These are phyloP conservation scores for Cryptops parisi DNA, from an alignment of 2,888 invertebrate species.

Conservation along the genomic window DNA sequence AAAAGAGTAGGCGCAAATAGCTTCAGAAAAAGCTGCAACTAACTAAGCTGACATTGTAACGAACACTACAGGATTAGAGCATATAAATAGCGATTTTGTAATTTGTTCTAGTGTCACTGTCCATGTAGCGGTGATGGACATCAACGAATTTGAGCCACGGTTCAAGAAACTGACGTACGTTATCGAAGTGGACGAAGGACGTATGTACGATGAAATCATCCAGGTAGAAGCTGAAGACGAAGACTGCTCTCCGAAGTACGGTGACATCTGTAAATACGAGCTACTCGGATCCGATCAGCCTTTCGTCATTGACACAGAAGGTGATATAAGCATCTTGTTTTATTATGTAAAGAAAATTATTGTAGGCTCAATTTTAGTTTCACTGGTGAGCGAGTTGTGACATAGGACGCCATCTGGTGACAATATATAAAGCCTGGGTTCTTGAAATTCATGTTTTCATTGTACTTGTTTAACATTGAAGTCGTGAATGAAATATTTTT, in stretches of 20 bases:
- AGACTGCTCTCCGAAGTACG: conserved; percentile 89
- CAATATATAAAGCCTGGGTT: too few relatives aligned
- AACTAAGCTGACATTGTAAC: conserved; percentile 33
- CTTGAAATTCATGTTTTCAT: too few relatives aligned
- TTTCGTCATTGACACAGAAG: conserved; percentile 82
- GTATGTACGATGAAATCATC: conserved; percentile 75
- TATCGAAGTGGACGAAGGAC: conserved; percentile 76
- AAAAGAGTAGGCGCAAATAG: too few relatives aligned
- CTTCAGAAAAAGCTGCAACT: background rate
- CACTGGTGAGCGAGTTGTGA: too few relatives aligned
- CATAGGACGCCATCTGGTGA: too few relatives aligned
- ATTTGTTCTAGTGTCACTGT: conserved; percentile 74
- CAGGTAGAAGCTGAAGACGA: conserved; percentile 82
- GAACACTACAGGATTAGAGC: too few relatives aligned
- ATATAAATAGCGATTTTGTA: too few relatives aligned
- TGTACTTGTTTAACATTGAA: too few relatives aligned
- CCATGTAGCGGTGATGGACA: conserved; percentile 87
- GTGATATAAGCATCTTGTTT: conserved; percentile 34
- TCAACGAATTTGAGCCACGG: conserved; percentile 87
- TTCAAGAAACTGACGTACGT: conserved; percentile 85
- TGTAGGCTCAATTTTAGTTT: too few relatives aligned
- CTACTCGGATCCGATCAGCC: conserved; percentile 81
- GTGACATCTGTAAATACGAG: conserved; percentile 95
- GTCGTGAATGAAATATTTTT: too few relatives aligned
- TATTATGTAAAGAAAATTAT: too few relatives aligned